Evolutionary conservation across 2,797 vertebrate species (phyloP), one percentile per base, ranked within the genome.

Genomic region (Chelmon rostratus): DNA sequence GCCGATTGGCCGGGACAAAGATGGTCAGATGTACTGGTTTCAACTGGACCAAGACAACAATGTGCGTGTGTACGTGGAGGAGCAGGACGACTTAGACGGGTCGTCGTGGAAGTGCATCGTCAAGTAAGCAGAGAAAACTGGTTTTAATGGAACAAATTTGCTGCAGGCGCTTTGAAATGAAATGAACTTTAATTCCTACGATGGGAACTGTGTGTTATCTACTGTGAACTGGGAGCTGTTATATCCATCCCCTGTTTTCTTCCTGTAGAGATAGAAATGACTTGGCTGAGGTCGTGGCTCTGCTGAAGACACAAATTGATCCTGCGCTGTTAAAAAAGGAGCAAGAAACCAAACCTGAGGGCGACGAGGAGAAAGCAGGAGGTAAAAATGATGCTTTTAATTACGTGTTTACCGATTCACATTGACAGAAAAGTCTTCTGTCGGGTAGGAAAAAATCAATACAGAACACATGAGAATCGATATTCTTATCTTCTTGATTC

Each of bases 11-110:
- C 94, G 96, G 56, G 98, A 99, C 94, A 98, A 97, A 90, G 98
- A 99, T 7, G 98, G 98, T 1, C 95, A 98, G 74, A 99, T 98
- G 96, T 99, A 99, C 47, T 99, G 98, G 98, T 98, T 96, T 59
- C 98, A 99, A 68, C 92, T 98, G 91, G 98, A 99, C 91, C 97
- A 97, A 71, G 97, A 99, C 66, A 92, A 98, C 88, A 99, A 99
- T 1, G 97, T 99, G 54, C 95, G 98, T 8, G 93, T 99, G 77
- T 99, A 99, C 52, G 93, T 98, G 76, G 98, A 99, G 91, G 98
- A 99, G 57, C 98, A 99, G 89, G 98, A 99, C 70, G 98, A 99
- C 89, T 88, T 97, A 78, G 98, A 99, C 54, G 98, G 96, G 2
- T 96, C 97, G 0, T 97, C 98, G 0, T 99, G 98, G 98, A 99